phyloP scores from a whole-genome alignment of 2,113 vertebrate genomes.

The Grammomys surdaster region DNA sequence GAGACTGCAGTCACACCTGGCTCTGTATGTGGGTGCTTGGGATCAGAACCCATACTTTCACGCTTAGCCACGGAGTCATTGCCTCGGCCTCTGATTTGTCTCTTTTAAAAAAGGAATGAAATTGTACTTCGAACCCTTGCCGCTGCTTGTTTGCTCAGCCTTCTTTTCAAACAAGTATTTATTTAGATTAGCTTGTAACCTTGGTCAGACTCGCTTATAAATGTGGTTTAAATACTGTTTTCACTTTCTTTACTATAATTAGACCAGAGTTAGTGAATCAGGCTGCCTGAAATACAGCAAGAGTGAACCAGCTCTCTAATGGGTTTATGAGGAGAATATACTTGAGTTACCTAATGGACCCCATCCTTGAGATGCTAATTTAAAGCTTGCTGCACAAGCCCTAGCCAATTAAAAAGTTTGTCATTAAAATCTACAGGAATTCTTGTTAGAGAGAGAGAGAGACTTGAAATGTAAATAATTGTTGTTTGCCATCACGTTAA shows the following conservation, averaged over 20 bases:
- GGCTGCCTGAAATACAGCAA: constrained; percentile 9
- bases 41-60: neutral
- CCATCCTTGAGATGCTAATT: constrained; percentile 48
- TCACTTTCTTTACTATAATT: constrained; percentile 45
- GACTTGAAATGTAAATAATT: constrained; percentile 64
- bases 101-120: neutral
- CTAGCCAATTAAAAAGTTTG: constrained; percentile 65
- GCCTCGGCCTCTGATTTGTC: neutral
- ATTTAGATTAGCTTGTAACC: neutral
- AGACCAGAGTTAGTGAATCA: constrained; percentile 30
- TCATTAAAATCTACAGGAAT: constrained; percentile 60
- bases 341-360: constrained; percentile 52
- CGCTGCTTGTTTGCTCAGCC: neutral
- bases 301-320: constrained; percentile 53
- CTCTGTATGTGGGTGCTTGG: neutral
- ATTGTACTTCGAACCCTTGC: neutral
- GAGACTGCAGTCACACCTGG: neutral
- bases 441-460: constrained; percentile 9
- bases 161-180: neutral
- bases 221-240: neutral
- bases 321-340: constrained; percentile 36
- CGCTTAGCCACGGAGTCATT: neutral
- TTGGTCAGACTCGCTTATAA: too few species aligned
- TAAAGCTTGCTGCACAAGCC: constrained; percentile 65
- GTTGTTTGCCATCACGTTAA: constrained; percentile 59